Conservation (phyloP, 2,113 vertebrate species). For the Malaclemys terrapin region DNA sequence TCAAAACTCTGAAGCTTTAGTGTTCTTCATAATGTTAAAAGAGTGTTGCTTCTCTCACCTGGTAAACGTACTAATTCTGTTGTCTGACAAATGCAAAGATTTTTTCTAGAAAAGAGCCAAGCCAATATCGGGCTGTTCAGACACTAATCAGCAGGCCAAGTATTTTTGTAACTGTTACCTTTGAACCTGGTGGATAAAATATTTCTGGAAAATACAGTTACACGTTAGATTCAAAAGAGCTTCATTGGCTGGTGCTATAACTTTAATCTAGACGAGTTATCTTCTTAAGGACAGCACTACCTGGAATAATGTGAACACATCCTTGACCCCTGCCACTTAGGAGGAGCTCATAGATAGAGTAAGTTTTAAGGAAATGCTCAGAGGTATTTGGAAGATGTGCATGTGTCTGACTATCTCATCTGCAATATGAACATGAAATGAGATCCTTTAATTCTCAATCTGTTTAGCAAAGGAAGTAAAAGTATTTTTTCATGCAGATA, state of each 20-base stretch:
- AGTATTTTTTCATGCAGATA: neutral
- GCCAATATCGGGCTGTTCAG: neutral
- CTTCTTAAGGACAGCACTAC: neutral
- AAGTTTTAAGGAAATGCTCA: neutral
- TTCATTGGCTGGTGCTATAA: neutral
- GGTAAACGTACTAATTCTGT: neutral
- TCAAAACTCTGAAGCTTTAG: neutral
- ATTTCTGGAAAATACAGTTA: neutral
- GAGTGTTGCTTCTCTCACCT: neutral
- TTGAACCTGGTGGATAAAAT: neutral
- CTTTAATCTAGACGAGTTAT: neutral
- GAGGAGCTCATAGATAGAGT: neutral
- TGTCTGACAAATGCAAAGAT: neutral
- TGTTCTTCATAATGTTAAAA: neutral
- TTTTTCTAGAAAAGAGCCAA: neutral
- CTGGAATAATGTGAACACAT: neutral
- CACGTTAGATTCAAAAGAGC: neutral
- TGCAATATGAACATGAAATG: neutral
- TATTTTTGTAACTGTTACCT: neutral
- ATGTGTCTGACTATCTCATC: neutral
- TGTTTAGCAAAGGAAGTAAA: neutral
- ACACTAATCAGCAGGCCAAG: neutral
- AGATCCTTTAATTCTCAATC: neutral
- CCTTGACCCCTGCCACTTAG: neutral
- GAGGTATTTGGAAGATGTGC: neutral